A percentile compares a stretch with the other conserved stretches of the same genome.
phyloP scores from a whole-genome alignment of 2,888 invertebrate genomes.

The Coecobrya sp. region DNA sequence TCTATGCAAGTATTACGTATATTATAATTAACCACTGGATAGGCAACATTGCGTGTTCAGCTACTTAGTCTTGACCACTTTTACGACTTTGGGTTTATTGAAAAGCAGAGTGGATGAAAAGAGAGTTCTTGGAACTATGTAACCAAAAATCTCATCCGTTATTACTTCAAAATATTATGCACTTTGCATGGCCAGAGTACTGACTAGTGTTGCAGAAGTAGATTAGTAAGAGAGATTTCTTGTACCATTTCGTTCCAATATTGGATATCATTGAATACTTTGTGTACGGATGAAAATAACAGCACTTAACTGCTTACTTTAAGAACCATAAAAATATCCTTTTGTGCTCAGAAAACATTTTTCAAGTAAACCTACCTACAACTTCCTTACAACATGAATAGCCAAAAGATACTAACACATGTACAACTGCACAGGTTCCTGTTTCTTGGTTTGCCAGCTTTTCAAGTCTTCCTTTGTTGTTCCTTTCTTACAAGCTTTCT shows the following conservation, averaged over 20 bases:
- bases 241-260: too few relatives aligned
- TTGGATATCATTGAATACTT: too few relatives aligned
- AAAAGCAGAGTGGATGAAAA: too few relatives aligned
- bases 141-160: constrained; percentile 6
- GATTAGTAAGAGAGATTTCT: too few relatives aligned
- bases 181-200: background rate
- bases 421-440: constrained; percentile 1
- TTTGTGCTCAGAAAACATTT: background rate
- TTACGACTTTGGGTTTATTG: too few relatives aligned
- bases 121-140: too few relatives aligned
- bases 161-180: background rate
- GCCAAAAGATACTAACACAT: background rate
- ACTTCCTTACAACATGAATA: background rate
- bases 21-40: too few relatives aligned
- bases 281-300: too few relatives aligned
- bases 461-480: background rate
- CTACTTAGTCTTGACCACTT: too few relatives aligned
- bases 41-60: too few relatives aligned
- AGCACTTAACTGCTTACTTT: background rate
- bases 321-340: background rate
- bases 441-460: background rate
- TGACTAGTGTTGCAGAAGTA: too few relatives aligned
- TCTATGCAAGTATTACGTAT: too few relatives aligned
- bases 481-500: background rate
- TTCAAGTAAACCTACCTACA: background rate